These are phyloP conservation scores for Mastomys natalensis DNA, from an alignment of 2,113 vertebrate species.

Conservation along the genomic window DNA sequence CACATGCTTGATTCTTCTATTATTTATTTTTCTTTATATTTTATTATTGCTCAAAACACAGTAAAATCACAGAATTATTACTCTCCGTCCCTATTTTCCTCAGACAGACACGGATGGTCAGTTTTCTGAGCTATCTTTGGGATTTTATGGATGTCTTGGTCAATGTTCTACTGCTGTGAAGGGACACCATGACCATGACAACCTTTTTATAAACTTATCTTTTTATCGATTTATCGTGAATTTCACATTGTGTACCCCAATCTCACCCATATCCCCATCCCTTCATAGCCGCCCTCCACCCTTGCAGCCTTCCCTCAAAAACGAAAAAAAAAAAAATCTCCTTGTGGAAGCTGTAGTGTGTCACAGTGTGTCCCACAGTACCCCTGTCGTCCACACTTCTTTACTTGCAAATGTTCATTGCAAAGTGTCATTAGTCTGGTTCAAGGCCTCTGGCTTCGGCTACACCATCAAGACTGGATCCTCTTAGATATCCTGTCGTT, in stretches of 20 bases:
- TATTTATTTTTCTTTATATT: constrained; percentile 21
- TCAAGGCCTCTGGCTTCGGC: neutral
- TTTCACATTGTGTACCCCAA: neutral
- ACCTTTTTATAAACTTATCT: too few species aligned
- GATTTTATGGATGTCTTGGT: neutral
- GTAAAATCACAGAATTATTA: neutral
- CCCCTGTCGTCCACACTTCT: neutral
- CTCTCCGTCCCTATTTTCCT: constrained; percentile 1
- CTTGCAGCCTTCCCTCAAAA: too few species aligned
- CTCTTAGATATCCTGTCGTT: neutral
- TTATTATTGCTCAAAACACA: constrained; percentile 24
- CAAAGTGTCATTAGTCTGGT: neutral
- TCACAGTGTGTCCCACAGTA: neutral
- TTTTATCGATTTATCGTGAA: neutral
- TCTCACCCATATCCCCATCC: neutral
- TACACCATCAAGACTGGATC: neutral
- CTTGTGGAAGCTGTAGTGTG: neutral
- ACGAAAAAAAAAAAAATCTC: neutral
- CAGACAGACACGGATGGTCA: neutral
- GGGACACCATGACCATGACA: neutral
- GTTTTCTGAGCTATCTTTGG: constrained; percentile 7
- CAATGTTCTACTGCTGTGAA: neutral
- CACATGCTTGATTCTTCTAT: constrained; percentile 37
- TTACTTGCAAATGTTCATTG: neutral
- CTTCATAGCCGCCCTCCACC: neutral